Percentiles rank a stretch among this genome's conserved stretches.
These are phyloP conservation scores for Promerops cafer DNA, from an alignment of 2,113 vertebrate species.

Conservation along the genomic window DNA sequence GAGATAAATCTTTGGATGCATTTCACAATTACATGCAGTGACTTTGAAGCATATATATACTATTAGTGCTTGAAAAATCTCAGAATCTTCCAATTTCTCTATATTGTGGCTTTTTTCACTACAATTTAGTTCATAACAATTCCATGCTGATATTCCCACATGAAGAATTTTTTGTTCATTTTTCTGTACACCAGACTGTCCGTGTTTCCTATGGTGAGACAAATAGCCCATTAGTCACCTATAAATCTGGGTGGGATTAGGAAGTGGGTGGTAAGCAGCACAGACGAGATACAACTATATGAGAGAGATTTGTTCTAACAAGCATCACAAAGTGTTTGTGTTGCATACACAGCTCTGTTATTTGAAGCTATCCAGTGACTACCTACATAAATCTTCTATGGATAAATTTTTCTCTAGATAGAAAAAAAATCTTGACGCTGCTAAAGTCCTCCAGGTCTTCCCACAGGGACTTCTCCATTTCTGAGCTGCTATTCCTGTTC, in stretches of 20 bases:
- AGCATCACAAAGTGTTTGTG: background rate
- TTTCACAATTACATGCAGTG: background rate
- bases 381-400: background rate
- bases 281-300: background rate
- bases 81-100: background rate
- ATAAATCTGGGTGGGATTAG: background rate
- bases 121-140: background rate
- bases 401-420: background rate
- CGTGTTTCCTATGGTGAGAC: background rate
- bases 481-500: background rate
- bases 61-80: background rate
- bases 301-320: background rate
- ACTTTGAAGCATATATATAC: background rate
- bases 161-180: background rate
- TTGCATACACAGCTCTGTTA: background rate
- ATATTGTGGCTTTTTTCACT: background rate
- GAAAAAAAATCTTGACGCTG: background rate
- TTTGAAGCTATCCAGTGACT: background rate
- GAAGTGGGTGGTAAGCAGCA: background rate
- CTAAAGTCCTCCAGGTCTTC: background rate
- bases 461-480: background rate
- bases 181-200: background rate
- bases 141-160: background rate
- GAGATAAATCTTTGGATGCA: background rate
- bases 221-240: background rate